phyloP scores from a whole-genome alignment of 2,113 vertebrate species.

The Ictidomys tridecemlineatus region DNA sequence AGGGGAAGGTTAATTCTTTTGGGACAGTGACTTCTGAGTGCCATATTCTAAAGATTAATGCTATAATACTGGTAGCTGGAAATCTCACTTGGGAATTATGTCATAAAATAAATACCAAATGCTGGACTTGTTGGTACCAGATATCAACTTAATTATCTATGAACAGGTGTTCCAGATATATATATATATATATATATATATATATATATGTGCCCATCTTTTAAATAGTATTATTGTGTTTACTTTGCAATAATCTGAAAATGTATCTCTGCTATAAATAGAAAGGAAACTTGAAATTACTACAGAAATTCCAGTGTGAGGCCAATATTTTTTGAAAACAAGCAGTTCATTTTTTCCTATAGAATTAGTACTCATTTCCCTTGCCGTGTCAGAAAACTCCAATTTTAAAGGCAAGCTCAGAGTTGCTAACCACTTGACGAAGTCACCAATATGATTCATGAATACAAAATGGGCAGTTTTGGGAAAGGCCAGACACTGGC shows the following conservation, averaged over 20 bases:
- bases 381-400: constrained; percentile 47
- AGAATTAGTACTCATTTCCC: neutral
- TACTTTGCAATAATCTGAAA: constrained; percentile 22
- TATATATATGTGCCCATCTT: constrained; percentile 15
- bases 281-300: constrained; percentile 12
- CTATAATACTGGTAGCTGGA: neutral
- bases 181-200: constrained; percentile 1
- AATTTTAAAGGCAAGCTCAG: neutral
- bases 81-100: neutral
- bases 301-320: neutral
- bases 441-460: constrained; percentile 47
- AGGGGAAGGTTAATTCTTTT: neutral
- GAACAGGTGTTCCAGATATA: neutral
- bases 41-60: neutral
- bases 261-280: neutral
- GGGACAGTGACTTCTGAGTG: neutral
- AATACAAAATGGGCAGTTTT: constrained; percentile 19
- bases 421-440: constrained; percentile 10
- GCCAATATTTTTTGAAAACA: neutral
- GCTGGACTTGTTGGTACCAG: neutral
- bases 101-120: neutral
- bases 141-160: neutral
- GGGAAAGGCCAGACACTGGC: constrained; percentile 38
- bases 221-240: neutral
- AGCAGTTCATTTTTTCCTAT: neutral